A percentile compares a stretch with the other conserved stretches of the same genome.
phyloP scores from a whole-genome alignment of 2,113 vertebrate genomes.

The Ammodramus savannarum region DNA sequence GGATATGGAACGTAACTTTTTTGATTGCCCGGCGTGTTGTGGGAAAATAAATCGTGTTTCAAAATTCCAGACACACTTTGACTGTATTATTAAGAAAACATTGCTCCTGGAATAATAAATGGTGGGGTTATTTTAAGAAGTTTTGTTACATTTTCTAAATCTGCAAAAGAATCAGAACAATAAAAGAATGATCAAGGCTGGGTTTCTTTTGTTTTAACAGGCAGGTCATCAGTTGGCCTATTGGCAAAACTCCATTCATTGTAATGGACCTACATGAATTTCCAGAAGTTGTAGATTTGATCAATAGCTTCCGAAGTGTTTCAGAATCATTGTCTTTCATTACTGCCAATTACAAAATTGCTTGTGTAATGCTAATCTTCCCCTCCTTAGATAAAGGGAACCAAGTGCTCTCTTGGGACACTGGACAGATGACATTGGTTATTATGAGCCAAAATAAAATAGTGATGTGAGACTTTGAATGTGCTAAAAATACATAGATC shows the following conservation, averaged over 20 bases:
- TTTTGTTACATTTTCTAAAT: neutral
- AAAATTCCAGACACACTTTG: constrained; percentile 26
- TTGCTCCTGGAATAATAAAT: constrained; percentile 39
- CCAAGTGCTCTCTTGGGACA: neutral
- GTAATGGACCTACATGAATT: neutral
- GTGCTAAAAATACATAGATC: neutral
- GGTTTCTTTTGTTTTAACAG: constrained; percentile 8
- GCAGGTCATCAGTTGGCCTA: neutral
- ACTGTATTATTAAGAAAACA: constrained; percentile 33
- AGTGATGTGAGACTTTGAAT: neutral
- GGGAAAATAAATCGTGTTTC: neutral
- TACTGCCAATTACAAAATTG: neutral
- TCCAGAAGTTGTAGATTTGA: neutral
- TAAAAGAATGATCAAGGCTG: neutral
- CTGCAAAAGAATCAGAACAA: neutral
- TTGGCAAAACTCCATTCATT: constrained; percentile 31
- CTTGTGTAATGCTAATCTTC: neutral
- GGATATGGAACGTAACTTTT: neutral
- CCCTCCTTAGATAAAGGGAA: neutral
- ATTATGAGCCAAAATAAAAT: neutral
- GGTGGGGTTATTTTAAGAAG: constrained; percentile 13
- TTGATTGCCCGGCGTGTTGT: neutral
- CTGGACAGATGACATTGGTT: neutral
- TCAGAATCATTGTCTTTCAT: neutral
- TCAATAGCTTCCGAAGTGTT: neutral